phyloP scores from a whole-genome alignment of 2,113 vertebrate species.

The Smithornis capensis region DNA sequence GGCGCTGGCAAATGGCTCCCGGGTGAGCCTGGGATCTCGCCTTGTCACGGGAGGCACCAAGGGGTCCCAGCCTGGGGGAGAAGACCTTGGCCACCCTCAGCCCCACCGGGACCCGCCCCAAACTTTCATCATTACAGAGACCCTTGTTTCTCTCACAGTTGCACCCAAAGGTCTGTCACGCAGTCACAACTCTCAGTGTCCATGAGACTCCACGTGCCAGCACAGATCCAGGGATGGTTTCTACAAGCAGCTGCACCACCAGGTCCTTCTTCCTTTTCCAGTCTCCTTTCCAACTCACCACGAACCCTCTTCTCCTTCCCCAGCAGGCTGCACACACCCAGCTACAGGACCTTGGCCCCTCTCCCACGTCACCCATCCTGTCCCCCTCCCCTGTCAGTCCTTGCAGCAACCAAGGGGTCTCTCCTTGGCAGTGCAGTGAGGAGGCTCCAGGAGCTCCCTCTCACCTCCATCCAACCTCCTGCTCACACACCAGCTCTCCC shows the following conservation, averaged over 20 bases:
- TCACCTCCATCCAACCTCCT: neutral
- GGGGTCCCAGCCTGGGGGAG: accelerated
- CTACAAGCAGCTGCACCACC: accelerated
- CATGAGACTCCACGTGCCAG: accelerated
- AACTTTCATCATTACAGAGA: neutral
- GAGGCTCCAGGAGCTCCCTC: neutral
- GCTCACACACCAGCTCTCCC: accelerated
- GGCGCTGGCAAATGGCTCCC: neutral
- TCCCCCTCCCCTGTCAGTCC: neutral
- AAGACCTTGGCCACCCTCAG: neutral
- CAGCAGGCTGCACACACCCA: neutral
- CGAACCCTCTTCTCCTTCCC: neutral
- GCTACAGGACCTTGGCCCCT: accelerated
- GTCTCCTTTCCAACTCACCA: neutral
- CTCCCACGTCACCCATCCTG: accelerated
- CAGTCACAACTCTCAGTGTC: neutral
- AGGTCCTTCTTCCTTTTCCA: neutral
- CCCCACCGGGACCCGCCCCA: neutral
- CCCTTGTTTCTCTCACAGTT: neutral
- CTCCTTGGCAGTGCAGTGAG: accelerated
- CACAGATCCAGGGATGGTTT: neutral
- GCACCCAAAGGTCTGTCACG: neutral
- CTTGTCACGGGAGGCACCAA: accelerated
- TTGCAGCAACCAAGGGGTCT: neutral
- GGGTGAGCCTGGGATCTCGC: neutral